These are phyloP conservation scores for Chiroxiphia lanceolata DNA, from an alignment of 2,797 vertebrate genomes.

Conservation along the genomic window DNA sequence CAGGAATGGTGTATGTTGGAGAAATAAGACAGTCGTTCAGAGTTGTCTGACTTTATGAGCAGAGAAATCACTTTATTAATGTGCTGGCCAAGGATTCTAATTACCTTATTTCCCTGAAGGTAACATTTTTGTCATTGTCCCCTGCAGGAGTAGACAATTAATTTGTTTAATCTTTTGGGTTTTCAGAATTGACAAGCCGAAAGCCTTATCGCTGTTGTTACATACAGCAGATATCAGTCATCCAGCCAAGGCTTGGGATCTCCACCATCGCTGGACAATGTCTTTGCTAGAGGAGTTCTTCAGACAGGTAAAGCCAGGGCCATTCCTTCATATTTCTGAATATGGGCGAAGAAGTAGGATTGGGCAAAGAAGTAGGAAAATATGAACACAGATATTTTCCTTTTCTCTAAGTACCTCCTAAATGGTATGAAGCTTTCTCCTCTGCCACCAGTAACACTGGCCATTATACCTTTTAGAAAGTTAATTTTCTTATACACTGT, in stretches of 20 bases:
- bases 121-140: not conserved
- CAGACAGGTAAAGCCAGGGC: slow-evolving; percentile 85
- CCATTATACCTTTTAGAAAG: not conserved
- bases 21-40: not conserved
- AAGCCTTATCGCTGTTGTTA: slow-evolving; percentile 94
- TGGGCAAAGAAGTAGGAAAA: not conserved
- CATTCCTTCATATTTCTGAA: not conserved
- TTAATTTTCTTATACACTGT: not conserved
- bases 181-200: slow-evolving; percentile 95
- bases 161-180: slow-evolving; percentile 51
- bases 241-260: slow-evolving; percentile 94
- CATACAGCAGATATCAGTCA: slow-evolving; percentile 99
- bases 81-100: not conserved
- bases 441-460: not conserved
- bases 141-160: not conserved
- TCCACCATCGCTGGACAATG: slow-evolving; percentile 97
- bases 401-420: not conserved
- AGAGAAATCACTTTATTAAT: not conserved
- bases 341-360: too few species aligned
- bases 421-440: not conserved
- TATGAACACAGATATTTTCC: not conserved
- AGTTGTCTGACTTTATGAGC: not conserved
- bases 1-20: not conserved
- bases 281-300: slow-evolving; percentile 97
- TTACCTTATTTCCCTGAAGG: not conserved